Conservation (phyloP, 2,797 vertebrate genomes). For the Danio choprae region DNA sequence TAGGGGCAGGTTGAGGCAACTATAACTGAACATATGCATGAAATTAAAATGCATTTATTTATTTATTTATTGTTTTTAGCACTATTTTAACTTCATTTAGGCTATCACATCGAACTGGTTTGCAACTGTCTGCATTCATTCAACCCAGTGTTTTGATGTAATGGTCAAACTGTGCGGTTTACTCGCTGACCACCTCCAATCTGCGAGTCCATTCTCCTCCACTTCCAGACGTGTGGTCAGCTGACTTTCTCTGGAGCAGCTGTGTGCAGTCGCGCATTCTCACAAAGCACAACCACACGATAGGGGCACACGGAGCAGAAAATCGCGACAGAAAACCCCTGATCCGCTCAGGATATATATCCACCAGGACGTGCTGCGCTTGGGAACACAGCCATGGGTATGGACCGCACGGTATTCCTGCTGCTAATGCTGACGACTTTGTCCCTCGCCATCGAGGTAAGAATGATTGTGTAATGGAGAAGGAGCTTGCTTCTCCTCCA, state of each 20-base stretch:
- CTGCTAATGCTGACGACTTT: conserved; percentile 78
- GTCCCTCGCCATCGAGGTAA: conserved; percentile 81
- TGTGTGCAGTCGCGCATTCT: conserved; percentile 57
- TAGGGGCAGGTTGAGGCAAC: no score
- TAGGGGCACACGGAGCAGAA: conserved; percentile 45
- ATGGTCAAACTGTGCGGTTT: conserved; percentile 14
- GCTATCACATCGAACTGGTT: neutral
- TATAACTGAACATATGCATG: no score
- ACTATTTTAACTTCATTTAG: no score
- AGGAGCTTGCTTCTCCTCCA: conserved; percentile 4
- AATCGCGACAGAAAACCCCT: conserved; percentile 31
- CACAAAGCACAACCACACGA: conserved; percentile 58
- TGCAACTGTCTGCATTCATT: neutral
- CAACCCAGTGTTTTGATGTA: neutral
- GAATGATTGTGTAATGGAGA: conserved; percentile 50
- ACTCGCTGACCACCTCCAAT: neutral
- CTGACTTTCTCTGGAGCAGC: conserved; percentile 61
- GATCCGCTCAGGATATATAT: conserved; percentile 51
- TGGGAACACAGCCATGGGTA: conserved; percentile 72
- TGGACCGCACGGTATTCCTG: conserved; percentile 71
- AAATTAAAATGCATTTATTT: no score
- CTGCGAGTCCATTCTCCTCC: neutral
- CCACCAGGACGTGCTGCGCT: conserved; percentile 55
- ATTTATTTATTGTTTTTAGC: no score
- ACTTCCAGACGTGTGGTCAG: conserved; percentile 48